Evolutionary conservation across 2,113 vertebrate species (phyloP), one percentile per base, ranked within the genome.

Genomic region (Pachyramphus minor): DNA sequence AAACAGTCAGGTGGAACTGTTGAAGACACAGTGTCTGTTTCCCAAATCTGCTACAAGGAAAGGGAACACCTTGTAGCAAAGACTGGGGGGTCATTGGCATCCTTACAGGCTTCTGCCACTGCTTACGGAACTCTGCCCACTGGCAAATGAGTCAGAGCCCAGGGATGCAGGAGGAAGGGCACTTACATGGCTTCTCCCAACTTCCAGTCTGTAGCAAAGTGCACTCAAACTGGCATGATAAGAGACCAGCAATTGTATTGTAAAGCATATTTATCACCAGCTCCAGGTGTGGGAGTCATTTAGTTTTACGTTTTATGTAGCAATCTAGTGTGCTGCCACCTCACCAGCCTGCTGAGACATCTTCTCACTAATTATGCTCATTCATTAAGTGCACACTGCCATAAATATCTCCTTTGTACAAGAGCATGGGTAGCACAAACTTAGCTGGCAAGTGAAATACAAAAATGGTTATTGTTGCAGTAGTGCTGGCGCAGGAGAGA

Each of bases 321-420:
- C 96, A 92, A 59, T 96, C 96, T 80, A 81, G 80, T 60, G 58
- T 52, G 60, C 93, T 94, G 95, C 97, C 83, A 89, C 80, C 86
- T 71, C 74, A 89, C 95, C 81, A 90, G 81, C 83, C 81, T 91
- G 81, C 96, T 97, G 96, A 97, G 93, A 96, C 67, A 93, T 92
- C 95, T 95, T 97, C 94, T 93, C 69, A 75, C 66, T 98, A 97
- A 98, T 98, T 97, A 96, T 85, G 90, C 69, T 93, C 95, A 86
- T 97, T 97, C 93, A 90, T 97, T 97, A 97, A 90, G 76, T 83
- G 73, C n/a, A 35, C 35, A 45, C 58, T 77, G 58, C 85, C 85
- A 69, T 35, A 45, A 85, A 83, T 11, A 7, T 86, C 86, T 93
- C 59, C 73, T 74, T 83, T 71, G 7, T 95, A 69, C 86, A 93